Percentiles rank a stretch among this genome's conserved stretches.
phyloP scores from a whole-genome alignment of 2,888 invertebrate species.

The Melikaiella ostensackeni region DNA sequence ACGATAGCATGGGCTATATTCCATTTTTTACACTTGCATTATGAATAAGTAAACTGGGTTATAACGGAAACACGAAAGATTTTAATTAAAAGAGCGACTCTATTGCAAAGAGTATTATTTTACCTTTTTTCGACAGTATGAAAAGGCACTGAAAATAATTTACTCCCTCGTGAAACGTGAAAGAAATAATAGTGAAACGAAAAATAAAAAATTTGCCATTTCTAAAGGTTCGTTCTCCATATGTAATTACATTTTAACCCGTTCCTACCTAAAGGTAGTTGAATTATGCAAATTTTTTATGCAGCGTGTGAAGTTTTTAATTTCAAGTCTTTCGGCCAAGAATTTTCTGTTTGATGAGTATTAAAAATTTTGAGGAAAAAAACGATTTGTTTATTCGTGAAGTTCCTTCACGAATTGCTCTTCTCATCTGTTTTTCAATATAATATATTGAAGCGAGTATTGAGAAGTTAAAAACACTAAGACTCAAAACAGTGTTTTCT shows the following conservation, averaged over 20 bases:
- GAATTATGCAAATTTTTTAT: not conserved
- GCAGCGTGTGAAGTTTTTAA: not conserved
- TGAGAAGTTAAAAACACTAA: not conserved
- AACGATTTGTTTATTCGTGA: too few relatives aligned
- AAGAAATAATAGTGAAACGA: not conserved
- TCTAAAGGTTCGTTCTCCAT: not conserved
- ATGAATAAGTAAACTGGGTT: not conserved
- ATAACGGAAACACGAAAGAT: not conserved
- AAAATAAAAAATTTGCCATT: not conserved
- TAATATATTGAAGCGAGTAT: not conserved
- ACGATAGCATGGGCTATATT: not conserved
- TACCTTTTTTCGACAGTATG: not conserved
- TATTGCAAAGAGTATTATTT: not conserved
- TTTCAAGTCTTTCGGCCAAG: not conserved
- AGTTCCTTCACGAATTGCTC: too few relatives aligned
- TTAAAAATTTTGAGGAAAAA: too few relatives aligned
- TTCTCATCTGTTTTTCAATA: not conserved
- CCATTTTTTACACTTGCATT: not conserved
- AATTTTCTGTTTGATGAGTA: too few relatives aligned
- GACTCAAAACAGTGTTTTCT: not conserved
- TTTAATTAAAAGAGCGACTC: conserved; percentile 7
- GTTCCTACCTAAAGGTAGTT: not conserved
- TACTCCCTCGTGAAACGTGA: not conserved
- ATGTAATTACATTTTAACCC: not conserved
- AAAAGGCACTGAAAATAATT: not conserved